phyloP scores from a whole-genome alignment of 1,140 invertebrate genomes.

The Lepidotrigona ventralis region DNA sequence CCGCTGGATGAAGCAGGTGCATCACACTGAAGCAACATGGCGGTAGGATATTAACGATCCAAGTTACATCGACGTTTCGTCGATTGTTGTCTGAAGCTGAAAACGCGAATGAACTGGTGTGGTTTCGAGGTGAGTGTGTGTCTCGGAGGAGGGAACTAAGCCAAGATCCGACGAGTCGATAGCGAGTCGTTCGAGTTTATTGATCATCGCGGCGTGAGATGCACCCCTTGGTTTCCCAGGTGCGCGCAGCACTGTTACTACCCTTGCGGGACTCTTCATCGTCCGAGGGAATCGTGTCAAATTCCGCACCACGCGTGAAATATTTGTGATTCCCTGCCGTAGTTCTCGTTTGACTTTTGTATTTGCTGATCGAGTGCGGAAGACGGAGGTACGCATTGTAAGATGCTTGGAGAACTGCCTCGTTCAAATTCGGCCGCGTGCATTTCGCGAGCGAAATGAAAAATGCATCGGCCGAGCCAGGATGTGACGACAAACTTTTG shows the following conservation, averaged over 20 bases:
- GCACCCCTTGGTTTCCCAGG: slow-evolving; percentile 49
- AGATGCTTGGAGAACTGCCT: too few species aligned
- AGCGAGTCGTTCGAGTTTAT: slow-evolving; percentile 63
- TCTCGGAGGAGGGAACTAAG: slow-evolving; percentile 35
- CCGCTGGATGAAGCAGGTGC: background rate
- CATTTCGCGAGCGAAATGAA: slow-evolving; percentile 48
- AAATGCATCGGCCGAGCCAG: slow-evolving; percentile 50
- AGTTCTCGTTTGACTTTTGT: too few species aligned
- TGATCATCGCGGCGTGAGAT: slow-evolving; percentile 63
- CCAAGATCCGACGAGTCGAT: slow-evolving; percentile 62
- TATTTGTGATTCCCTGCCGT: too few species aligned
- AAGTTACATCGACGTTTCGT: background rate
- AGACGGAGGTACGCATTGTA: too few species aligned
- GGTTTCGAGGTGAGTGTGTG: background rate
- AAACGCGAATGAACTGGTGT: background rate
- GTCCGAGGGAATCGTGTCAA: background rate
- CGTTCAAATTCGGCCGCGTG: background rate
- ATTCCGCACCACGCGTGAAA: too few species aligned
- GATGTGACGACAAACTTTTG: slow-evolving; percentile 49
- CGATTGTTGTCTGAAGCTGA: background rate
- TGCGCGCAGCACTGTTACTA: slow-evolving; percentile 26
- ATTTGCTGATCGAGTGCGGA: too few species aligned
- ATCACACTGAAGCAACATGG: background rate
- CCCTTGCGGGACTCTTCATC: slow-evolving; percentile 34
- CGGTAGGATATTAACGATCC: background rate